Base-by-base conservation (phyloP, 2,797 vertebrate species). In the Sphaeramia orbicularis region DNA sequence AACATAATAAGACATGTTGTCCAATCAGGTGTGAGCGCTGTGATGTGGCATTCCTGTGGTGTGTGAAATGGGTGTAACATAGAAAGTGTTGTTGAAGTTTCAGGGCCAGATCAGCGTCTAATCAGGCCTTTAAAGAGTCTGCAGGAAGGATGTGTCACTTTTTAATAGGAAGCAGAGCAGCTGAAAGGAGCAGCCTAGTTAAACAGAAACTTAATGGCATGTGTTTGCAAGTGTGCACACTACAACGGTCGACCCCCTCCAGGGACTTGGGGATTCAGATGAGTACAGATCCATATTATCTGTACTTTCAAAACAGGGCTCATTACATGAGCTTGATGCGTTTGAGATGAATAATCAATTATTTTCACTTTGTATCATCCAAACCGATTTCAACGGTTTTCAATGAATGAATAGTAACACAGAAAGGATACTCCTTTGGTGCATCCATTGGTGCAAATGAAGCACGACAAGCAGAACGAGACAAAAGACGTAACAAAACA, bases 41-140 rank as follows among this genome's bases (percentile, higher is more conserved):
- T 55, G 44, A 51, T 19, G 37, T 57, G n/a, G 67, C 62, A 75
- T 72, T 84, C 61, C 53, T 84, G 71, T 49, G 74, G 68, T 63
- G 19, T 47, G 40, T 15, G 41, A 42, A 30, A 8, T 45, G 38
- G 30, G 14, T 19, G 21, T 27, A 50, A 47, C 45, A 71, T 53
- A 68, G 8, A 38, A 41, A 45, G 52, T 47, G 24, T 59, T 65
- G 50, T 71, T 58, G 69, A 40, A 19, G 21, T 54, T 58, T 43
- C 43, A 62, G 51, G 27, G 3, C 27, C 27, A 30, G 27, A 60
- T 62, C 10, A 56, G 61, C 51, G 43, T 71, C 51, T 58, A 65
- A 76, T 74, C 32, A 61, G 53, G 27, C 49, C 41, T 78, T 76
- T 60, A 62, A 53, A 62, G 36, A 52, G 21, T 36, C 4, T 38